Base-by-base conservation (phyloP, 2,113 vertebrate species). In the Carassius gibelio region DNA sequence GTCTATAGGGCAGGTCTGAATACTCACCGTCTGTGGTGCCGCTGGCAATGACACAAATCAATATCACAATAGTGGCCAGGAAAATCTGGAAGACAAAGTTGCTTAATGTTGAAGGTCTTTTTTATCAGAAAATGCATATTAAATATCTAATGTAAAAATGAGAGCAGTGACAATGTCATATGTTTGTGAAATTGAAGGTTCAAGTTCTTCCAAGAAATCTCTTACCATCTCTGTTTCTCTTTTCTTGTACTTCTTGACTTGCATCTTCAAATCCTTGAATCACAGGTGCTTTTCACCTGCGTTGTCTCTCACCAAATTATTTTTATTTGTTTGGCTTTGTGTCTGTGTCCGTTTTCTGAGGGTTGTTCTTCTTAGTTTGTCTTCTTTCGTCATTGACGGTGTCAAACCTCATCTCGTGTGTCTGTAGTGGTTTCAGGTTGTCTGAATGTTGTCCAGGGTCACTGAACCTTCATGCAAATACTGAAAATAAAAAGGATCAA, bases 351-450 rank as follows among this genome's bases (percentile, higher is more conserved):
- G 3, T 74, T n/a, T 30, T 69, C 66, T 19, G 1, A 34, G 17
- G 14, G 5, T 36, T 72, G 36, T 6, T 72, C 64, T 68, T 68
- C 19, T 45, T 45, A 19, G 66, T 69, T 69, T 38, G 66, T 36
- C 21, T 74, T n/a, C 21, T 23, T 7, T 42, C 15, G 8, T 38
- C 66, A 38, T 5, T 38, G 34, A 36, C 17, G 45, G 2, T 23
- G 21, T 74, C 19, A 74, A 14, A 23, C 71, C 71, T 74, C 5
- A n/a, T 74, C 71, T 74, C 7, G 19, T 45, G 21, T 45, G 71
- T 14, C 2, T 71, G 78, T 76, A 48, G 72, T 77, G 81, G 62
- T 83, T 86, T 74, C 38, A 74, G 19, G 0, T 3, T 72, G 19
- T 38, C 0, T 72, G 19, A 72, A 74, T 38, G 10, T 13, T 42